Conservation (phyloP, 2,113 vertebrate genomes). For the Antigone vipio region DNA sequence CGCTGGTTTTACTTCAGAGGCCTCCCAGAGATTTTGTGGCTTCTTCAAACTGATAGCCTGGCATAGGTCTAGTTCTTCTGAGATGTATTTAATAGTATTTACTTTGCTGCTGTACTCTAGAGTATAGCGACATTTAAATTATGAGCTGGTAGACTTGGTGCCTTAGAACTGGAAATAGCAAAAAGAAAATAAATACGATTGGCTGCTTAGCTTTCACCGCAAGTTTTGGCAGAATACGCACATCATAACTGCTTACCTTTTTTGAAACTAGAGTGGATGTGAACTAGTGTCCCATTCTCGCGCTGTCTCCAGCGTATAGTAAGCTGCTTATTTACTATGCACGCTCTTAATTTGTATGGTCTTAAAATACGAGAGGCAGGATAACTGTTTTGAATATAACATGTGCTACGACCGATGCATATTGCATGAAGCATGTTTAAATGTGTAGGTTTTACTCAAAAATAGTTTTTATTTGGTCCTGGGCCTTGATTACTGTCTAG, state of each 20-base stretch:
- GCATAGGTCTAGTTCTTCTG: no score
- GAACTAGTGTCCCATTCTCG: rapidly evolving
- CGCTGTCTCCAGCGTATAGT: not conserved
- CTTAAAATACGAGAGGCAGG: not conserved
- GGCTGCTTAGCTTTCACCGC: not conserved
- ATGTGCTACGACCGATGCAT: rapidly evolving
- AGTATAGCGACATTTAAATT: not conserved
- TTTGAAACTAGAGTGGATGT: rapidly evolving
- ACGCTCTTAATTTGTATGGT: not conserved
- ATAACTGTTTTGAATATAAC: no score
- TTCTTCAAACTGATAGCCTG: not conserved
- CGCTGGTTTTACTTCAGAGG: not conserved
- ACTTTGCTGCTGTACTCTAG: not conserved
- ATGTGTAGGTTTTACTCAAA: not conserved
- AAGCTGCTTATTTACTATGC: not conserved
- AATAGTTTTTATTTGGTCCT: not conserved
- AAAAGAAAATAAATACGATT: not conserved
- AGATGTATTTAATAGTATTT: rapidly evolving
- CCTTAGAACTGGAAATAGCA: rapidly evolving
- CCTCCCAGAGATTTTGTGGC: not conserved
- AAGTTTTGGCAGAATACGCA: not conserved
- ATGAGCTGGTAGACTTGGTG: not conserved
- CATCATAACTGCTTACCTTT: not conserved
- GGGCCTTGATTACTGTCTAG: not conserved
- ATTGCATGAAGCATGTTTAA: rapidly evolving